Conservation (phyloP, 2,888 invertebrate genomes). For the Scaeva pyrastri region DNA sequence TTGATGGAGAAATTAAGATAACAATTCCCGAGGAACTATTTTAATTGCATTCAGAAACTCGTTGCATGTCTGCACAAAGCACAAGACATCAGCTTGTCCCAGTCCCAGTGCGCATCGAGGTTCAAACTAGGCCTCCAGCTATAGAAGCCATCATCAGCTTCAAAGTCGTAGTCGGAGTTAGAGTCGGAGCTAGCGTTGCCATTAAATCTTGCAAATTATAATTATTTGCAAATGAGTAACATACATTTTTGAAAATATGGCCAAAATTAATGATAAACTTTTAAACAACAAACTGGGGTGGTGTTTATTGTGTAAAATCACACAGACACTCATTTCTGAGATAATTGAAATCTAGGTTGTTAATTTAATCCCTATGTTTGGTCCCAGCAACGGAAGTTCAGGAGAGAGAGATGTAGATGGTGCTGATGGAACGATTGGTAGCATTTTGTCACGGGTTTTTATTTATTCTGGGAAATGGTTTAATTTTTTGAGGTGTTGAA, state of each 20-base stretch:
- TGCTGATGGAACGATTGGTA: background rate
- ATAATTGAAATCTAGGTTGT: background rate
- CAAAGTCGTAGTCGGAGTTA: background rate
- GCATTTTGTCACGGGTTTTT: background rate
- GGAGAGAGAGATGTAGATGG: no score
- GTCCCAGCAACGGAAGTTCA: background rate
- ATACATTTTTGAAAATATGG: slow-evolving; percentile 3
- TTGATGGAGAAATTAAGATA: slow-evolving; percentile 75
- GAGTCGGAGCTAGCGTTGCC: slow-evolving; percentile 10
- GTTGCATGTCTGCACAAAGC: slow-evolving; percentile 48
- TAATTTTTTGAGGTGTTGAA: no score
- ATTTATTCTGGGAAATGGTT: background rate
- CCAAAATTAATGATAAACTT: background rate
- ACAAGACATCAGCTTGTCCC: slow-evolving; percentile 52
- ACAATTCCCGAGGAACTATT: slow-evolving; percentile 71
- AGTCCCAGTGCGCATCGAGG: slow-evolving; percentile 37
- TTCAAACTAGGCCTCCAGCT: slow-evolving; percentile 28
- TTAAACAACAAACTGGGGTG: slow-evolving; percentile 1
- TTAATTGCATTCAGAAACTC: slow-evolving; percentile 71
- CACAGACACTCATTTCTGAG: background rate
- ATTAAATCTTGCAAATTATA: slow-evolving; percentile 15
- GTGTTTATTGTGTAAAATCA: background rate
- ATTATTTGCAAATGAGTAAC: slow-evolving; percentile 24
- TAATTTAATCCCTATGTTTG: background rate
- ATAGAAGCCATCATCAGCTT: no score